Conservation (phyloP, 2,888 invertebrate genomes). For the Troides helena region DNA sequence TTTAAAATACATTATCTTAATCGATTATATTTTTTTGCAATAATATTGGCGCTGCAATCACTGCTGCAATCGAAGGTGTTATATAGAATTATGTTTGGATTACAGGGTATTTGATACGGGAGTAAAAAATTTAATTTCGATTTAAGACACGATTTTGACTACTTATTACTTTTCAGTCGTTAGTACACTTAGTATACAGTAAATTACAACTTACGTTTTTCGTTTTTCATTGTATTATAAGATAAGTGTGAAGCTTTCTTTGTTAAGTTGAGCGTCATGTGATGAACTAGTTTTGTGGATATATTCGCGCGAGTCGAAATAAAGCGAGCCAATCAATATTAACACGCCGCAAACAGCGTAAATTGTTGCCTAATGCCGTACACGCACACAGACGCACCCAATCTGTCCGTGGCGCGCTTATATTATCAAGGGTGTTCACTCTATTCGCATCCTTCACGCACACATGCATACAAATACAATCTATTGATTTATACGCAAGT, state of each 20-base stretch:
- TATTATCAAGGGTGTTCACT: slow-evolving; percentile 56
- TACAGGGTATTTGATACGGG: not conserved
- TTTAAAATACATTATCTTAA: slow-evolving; percentile 19
- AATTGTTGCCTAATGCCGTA: slow-evolving; percentile 79
- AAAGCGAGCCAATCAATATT: slow-evolving; percentile 81
- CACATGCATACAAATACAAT: not conserved
- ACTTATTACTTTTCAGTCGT: too few species aligned
- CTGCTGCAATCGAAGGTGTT: not conserved
- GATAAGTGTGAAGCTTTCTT: slow-evolving; percentile 8
- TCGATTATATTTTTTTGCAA: slow-evolving; percentile 14
- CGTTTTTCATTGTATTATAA: not conserved
- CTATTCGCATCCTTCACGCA: not conserved
- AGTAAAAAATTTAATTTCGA: not conserved
- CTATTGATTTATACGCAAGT: not conserved
- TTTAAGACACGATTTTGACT: too few species aligned
- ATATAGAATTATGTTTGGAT: not conserved
- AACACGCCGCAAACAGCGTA: slow-evolving; percentile 81
- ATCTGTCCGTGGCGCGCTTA: slow-evolving; percentile 54
- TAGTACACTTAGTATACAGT: not conserved
- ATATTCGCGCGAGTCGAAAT: slow-evolving; percentile 77
- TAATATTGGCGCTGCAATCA: not conserved
- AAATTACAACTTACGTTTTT: not conserved
- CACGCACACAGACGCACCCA: slow-evolving; percentile 61
- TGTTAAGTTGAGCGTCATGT: slow-evolving; percentile 32
- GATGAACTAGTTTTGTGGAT: slow-evolving; percentile 64